Evolutionary conservation across 1,140 invertebrate genomes (phyloP).

Genomic region (Pentalonia nigronervosa): DNA sequence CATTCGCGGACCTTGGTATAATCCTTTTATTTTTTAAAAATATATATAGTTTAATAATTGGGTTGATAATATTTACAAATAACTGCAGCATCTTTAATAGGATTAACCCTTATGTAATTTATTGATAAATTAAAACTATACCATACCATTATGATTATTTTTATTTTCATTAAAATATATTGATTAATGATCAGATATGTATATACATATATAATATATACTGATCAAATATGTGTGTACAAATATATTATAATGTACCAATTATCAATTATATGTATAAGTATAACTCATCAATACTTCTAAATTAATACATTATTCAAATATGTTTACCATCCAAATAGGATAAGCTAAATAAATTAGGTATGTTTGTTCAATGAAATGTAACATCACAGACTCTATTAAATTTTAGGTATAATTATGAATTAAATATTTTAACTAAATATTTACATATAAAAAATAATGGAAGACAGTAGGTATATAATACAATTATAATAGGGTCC

Average conservation of each 20-base stretch:
- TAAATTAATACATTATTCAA: neutral
- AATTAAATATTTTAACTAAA: conserved; percentile 6
- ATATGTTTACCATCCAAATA: neutral
- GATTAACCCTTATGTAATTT: too few species aligned
- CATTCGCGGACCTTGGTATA: neutral
- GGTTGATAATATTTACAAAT: neutral
- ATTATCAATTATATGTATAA: neutral
- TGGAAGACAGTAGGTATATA: conserved; percentile 42
- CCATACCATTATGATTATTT: neutral
- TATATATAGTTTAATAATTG: neutral
- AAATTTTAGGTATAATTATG: conserved; percentile 4
- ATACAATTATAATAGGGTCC: conserved; percentile 13
- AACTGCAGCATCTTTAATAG: too few species aligned
- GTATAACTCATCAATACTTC: neutral
- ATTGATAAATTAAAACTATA: neutral
- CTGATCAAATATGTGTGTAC: too few species aligned
- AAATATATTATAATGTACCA: neutral
- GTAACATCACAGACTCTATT: conserved; percentile 11
- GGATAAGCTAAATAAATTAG: neutral
- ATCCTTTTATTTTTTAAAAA: neutral
- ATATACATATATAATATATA: too few species aligned
- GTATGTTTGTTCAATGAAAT: conserved; percentile 18
- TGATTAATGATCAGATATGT: neutral
- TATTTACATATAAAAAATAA: conserved; percentile 42
- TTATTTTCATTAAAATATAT: neutral